These are phyloP conservation scores for Hylomyscus alleni DNA, from an alignment of 2,797 vertebrate genomes.

Conservation along the genomic window DNA sequence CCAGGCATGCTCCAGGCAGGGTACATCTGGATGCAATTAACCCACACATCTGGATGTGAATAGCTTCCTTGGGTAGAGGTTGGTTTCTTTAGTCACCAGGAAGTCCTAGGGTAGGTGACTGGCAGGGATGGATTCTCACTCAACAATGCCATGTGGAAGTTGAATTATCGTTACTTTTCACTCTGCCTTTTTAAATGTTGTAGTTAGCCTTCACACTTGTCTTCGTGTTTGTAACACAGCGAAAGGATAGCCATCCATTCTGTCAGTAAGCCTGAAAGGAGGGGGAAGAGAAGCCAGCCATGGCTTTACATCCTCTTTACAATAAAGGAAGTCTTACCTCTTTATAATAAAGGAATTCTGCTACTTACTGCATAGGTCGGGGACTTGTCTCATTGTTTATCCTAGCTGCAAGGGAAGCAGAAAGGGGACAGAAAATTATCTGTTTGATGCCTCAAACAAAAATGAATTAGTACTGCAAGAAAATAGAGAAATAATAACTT, in stretches of 20 bases:
- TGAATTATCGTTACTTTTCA: background rate
- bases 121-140: background rate
- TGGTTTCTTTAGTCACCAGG: background rate
- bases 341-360: constrained; percentile 3
- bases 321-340: background rate
- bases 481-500: background rate
- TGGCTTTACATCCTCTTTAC: background rate
- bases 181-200: background rate
- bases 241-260: fast-evolving
- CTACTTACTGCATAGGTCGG: background rate
- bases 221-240: background rate
- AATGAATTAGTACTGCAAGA: background rate
- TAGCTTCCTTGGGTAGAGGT: background rate
- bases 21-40: background rate
- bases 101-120: background rate
- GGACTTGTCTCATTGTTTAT: background rate
- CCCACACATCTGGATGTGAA: background rate
- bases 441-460: background rate
- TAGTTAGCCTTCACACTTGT: background rate
- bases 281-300: background rate
- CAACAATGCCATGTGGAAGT: background rate
- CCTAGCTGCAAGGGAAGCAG: background rate
- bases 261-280: background rate
- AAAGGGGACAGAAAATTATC: background rate
- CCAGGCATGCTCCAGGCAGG: background rate